Percentiles rank a stretch among this genome's conserved stretches.
Conservation (phyloP, 2,888 invertebrate species). For the Congeria kusceri region DNA sequence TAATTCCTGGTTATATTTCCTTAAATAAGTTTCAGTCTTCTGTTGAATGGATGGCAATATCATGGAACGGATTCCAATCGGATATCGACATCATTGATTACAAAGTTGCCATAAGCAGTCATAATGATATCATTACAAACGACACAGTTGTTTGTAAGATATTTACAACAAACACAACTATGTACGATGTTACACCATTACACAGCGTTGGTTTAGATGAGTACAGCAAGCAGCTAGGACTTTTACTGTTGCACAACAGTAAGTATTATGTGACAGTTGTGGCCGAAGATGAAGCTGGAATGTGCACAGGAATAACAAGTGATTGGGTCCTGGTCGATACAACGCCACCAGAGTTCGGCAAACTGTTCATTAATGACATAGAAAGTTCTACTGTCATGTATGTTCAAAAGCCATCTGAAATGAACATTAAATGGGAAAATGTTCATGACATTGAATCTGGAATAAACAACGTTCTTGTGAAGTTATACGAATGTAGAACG, state of each 20-base stretch:
- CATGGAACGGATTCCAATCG: constrained; percentile 66
- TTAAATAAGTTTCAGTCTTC: constrained; percentile 45
- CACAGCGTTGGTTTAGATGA: constrained; percentile 57
- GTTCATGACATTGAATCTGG: constrained; percentile 52
- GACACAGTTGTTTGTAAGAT: constrained; percentile 45
- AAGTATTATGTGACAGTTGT: constrained; percentile 63
- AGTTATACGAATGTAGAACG: constrained; percentile 30
- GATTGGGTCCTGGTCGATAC: constrained; percentile 60
- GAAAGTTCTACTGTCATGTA: constrained; percentile 27
- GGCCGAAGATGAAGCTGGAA: constrained; percentile 65
- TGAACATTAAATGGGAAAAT: constrained; percentile 43
- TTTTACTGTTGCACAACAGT: constrained; percentile 53
- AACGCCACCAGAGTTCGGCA: constrained; percentile 58
- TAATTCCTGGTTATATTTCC: constrained; percentile 58
- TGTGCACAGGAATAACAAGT: constrained; percentile 56
- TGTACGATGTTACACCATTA: constrained; percentile 46
- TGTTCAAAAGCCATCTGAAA: constrained; percentile 31
- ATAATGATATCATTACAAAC: constrained; percentile 36
- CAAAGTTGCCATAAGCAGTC: constrained; percentile 58
- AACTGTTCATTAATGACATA: constrained; percentile 43
- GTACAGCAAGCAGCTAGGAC: constrained; percentile 35
- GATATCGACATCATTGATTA: constrained; percentile 67
- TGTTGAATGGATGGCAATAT: constrained; percentile 50
- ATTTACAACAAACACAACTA: constrained; percentile 28
- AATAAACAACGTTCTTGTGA: constrained; percentile 24